A percentile compares a stretch with the other conserved stretches of the same genome.
phyloP scores from a whole-genome alignment of 2,113 vertebrate species.

The Brachypteracias leptosomus region DNA sequence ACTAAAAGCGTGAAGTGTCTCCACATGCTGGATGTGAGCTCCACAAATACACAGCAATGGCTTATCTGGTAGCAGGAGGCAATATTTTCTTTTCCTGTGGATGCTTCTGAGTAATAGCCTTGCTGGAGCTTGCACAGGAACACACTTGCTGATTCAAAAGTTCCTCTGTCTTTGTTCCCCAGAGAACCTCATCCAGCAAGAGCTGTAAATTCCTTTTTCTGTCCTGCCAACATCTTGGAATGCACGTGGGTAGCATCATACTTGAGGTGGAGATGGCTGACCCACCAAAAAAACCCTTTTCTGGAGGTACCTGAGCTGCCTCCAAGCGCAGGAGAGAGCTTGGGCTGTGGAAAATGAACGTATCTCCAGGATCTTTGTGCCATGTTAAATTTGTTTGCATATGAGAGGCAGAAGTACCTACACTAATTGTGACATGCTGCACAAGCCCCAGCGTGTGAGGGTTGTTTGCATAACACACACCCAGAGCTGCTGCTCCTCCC shows the following conservation, averaged over 20 bases:
- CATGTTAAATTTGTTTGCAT: background rate
- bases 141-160: background rate
- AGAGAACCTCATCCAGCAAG: background rate
- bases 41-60: background rate
- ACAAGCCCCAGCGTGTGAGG: background rate
- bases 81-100: background rate
- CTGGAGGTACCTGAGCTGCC: background rate
- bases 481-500: background rate
- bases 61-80: background rate
- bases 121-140: background rate
- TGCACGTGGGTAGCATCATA: background rate
- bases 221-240: background rate
- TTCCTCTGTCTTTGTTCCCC: background rate
- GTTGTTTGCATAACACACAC: background rate
- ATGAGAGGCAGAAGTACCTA: background rate
- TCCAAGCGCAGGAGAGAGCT: background rate
- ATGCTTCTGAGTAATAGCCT: background rate
- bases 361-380: background rate
- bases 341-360: background rate
- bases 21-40: background rate
- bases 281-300: background rate
- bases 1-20: background rate
- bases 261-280: background rate
- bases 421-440: background rate
- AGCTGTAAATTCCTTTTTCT: background rate